Conservation (phyloP, 2,113 vertebrate species). For the Triplophysa tibetana region DNA sequence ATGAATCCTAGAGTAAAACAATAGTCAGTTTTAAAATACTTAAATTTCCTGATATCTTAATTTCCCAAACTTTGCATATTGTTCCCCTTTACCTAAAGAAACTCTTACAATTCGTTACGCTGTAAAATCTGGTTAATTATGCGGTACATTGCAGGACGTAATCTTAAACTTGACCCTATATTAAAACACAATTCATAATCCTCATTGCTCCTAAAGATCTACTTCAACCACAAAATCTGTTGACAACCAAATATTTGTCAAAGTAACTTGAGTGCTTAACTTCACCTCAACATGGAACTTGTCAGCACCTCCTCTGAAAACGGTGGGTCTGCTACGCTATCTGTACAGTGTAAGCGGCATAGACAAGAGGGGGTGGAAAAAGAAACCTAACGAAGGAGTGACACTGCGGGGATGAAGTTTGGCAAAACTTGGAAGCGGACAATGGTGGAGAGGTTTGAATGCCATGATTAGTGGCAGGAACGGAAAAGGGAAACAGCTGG, state of each 20-base stretch:
- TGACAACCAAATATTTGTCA: background rate
- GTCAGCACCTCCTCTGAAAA: conserved; percentile 18
- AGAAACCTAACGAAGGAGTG: conserved; percentile 24
- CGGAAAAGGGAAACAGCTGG: conserved; percentile 67
- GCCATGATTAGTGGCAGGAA: conserved; percentile 63
- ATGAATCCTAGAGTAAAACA: too few relatives aligned
- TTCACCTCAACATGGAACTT: conserved; percentile 17
- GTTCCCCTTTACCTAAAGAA: too few relatives aligned
- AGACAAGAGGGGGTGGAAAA: background rate
- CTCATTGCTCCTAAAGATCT: background rate
- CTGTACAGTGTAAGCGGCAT: background rate
- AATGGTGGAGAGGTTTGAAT: conserved; percentile 63
- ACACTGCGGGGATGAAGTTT: conserved; percentile 58
- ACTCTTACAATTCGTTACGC: too few relatives aligned
- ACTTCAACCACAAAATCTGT: background rate
- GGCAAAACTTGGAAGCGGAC: conserved; percentile 63
- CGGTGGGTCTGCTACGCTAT: conserved; percentile 20
- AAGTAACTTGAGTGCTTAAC: background rate
- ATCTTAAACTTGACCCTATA: too few relatives aligned
- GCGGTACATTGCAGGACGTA: too few relatives aligned
- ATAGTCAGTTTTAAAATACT: too few relatives aligned
- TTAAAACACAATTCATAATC: too few relatives aligned
- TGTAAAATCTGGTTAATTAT: too few relatives aligned
- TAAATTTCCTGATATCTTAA: too few relatives aligned
- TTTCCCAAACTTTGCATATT: too few relatives aligned